Percentiles rank a stretch among this genome's conserved stretches.
Evolutionary conservation across 2,797 vertebrate genomes (phyloP).

Genomic region (Hemitrygon akajei): DNA sequence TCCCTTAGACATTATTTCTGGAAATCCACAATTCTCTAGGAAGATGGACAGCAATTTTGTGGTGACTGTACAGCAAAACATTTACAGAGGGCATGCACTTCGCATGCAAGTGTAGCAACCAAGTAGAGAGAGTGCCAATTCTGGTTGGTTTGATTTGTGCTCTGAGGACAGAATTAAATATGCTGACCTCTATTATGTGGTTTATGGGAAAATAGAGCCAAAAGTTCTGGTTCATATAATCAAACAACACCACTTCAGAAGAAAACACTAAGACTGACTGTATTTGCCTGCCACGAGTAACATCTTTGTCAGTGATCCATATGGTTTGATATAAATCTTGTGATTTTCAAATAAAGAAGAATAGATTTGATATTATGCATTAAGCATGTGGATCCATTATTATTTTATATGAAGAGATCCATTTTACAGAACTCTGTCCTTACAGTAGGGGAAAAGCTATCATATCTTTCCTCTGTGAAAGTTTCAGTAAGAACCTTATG

Average conservation of each 20-base stretch:
- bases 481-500: not conserved
- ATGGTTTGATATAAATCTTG: not conserved
- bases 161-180: not conserved
- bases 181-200: not conserved
- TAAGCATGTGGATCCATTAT: not conserved
- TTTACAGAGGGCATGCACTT: not conserved
- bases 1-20: not conserved
- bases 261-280: not conserved
- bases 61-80: not conserved
- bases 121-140: not conserved
- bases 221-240: not conserved
- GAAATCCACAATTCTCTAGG: not conserved
- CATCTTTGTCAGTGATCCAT: not conserved
- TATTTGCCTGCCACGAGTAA: not conserved
- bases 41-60: not conserved
- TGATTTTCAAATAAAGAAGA: not conserved
- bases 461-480: not conserved
- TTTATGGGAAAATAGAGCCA: not conserved
- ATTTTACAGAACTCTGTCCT: not conserved
- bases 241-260: not conserved
- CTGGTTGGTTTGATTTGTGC: not conserved
- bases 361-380: not conserved
- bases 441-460: not conserved
- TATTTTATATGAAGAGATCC: not conserved
- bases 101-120: not conserved